Evolutionary conservation across 2,113 vertebrate genomes (phyloP).

Genomic region (Gavia stellata): DNA sequence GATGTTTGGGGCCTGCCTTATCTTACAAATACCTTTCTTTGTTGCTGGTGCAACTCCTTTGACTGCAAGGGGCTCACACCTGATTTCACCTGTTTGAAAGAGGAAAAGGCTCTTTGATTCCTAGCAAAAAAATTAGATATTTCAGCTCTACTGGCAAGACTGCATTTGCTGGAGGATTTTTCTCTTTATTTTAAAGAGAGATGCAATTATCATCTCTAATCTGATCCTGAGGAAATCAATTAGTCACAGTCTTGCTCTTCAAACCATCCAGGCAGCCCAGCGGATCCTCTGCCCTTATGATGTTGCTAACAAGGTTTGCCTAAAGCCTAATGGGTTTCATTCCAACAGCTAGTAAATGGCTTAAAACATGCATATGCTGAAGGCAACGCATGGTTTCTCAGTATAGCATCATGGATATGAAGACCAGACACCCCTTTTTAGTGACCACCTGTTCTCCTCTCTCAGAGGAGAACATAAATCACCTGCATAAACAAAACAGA

Average conservation of each 20-base stretch:
- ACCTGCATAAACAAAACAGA: not conserved
- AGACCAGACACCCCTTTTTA: not conserved
- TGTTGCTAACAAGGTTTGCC: not conserved
- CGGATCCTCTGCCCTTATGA: not conserved
- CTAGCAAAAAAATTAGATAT: not conserved
- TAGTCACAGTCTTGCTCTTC: not conserved
- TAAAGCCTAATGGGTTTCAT: not conserved
- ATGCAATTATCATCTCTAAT: not conserved
- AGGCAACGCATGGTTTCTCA: not conserved
- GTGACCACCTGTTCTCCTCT: not conserved
- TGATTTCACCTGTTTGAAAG: not conserved
- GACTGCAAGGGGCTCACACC: not conserved
- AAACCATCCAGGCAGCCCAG: not conserved
- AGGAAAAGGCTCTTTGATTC: not conserved
- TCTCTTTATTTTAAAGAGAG: not conserved
- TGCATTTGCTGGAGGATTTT: not conserved
- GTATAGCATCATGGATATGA: not conserved
- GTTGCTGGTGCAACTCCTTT: not conserved
- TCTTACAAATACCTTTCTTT: not conserved
- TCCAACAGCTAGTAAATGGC: not conserved
- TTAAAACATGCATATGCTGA: not conserved
- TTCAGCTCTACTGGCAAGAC: not conserved
- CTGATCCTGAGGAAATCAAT: slow-evolving; percentile 10
- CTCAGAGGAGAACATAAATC: not conserved
- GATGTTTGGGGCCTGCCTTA: not conserved